phyloP scores from a whole-genome alignment of 2,888 invertebrate species.

The Orthosia gothica region DNA sequence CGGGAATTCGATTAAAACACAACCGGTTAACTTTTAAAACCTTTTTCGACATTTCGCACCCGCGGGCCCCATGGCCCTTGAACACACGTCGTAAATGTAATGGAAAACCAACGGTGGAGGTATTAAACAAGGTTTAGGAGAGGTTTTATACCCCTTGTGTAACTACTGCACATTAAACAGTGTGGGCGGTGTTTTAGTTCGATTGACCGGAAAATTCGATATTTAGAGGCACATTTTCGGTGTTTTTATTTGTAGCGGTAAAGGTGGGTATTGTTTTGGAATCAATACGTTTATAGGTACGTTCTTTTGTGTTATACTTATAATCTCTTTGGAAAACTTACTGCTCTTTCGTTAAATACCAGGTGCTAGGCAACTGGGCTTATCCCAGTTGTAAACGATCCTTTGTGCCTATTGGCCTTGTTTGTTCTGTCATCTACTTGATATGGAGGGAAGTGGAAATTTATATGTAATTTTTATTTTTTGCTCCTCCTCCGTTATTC shows the following conservation, averaged over 20 bases:
- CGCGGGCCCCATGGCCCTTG: slow-evolving; percentile 62
- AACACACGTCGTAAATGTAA: slow-evolving; percentile 73
- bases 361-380: too few species aligned
- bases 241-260: background rate
- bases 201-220: slow-evolving; percentile 63
- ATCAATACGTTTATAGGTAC: background rate
- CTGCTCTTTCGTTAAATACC: too few species aligned
- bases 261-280: background rate
- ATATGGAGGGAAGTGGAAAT: too few species aligned
- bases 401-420: too few species aligned
- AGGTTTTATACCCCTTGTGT: slow-evolving; percentile 51
- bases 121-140: slow-evolving; percentile 59
- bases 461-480: too few species aligned
- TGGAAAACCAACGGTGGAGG: slow-evolving; percentile 74
- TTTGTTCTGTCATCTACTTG: too few species aligned
- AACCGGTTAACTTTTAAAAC: slow-evolving; percentile 82
- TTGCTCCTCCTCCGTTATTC: too few species aligned
- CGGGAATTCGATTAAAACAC: slow-evolving; percentile 84
- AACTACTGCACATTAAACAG: slow-evolving; percentile 56
- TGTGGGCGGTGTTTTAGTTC: slow-evolving; percentile 35
- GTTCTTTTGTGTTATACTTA: background rate
- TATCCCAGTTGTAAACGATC: too few species aligned
- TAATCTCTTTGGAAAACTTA: too few species aligned
- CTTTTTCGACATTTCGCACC: slow-evolving; percentile 76
- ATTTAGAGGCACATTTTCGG: slow-evolving; percentile 5